Evolutionary conservation across 2,113 vertebrate species (phyloP).

Genomic region (Columbina picui): DNA sequence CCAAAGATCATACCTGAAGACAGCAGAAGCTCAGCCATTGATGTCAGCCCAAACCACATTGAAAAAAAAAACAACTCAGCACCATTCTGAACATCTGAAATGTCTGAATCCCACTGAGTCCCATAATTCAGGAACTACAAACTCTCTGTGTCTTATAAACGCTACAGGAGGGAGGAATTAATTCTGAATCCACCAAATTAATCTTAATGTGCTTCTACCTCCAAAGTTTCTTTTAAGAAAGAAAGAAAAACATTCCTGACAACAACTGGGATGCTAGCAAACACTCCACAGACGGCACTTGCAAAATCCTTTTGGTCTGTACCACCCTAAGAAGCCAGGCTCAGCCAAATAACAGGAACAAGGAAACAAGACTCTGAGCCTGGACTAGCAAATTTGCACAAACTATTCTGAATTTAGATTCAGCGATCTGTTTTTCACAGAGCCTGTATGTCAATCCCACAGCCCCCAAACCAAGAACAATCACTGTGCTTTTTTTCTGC

Average conservation of each 20-base stretch:
- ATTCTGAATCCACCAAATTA: background rate
- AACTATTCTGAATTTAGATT: background rate
- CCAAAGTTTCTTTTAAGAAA: background rate
- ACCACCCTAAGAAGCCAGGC: background rate
- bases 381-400: background rate
- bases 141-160: background rate
- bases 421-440: background rate
- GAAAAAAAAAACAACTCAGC: background rate
- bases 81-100: background rate
- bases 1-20: background rate
- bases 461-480: background rate
- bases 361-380: background rate
- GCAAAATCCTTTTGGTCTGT: fast-evolving
- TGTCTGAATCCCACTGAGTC: background rate
- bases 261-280: background rate
- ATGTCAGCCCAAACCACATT: background rate
- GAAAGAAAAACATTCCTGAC: background rate
- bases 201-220: background rate
- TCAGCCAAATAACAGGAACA: background rate
- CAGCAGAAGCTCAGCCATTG: background rate
- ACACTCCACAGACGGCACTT: background rate
- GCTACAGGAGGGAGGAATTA: background rate
- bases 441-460: background rate
- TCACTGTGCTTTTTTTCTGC: background rate
- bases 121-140: background rate